These are phyloP conservation scores for Casuarius casuarius DNA, from an alignment of 2,113 vertebrate genomes.

Conservation along the genomic window DNA sequence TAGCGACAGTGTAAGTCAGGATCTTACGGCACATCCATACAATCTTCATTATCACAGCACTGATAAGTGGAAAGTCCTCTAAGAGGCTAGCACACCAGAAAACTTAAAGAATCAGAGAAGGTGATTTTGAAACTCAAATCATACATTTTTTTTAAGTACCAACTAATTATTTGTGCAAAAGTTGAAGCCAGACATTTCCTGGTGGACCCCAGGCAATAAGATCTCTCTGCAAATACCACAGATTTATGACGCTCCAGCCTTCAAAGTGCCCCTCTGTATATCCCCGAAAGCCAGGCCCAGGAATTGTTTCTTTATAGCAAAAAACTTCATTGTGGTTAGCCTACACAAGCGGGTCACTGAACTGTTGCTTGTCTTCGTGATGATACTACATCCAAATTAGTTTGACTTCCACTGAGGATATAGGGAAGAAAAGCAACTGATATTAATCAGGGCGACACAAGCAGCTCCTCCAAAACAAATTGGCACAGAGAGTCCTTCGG, in stretches of 20 bases:
- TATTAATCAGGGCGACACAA: background rate
- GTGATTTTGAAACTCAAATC: background rate
- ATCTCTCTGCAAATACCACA: background rate
- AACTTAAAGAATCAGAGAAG: background rate
- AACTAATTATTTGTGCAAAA: background rate
- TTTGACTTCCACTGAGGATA: background rate
- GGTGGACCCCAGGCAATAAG: background rate
- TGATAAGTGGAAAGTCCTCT: background rate
- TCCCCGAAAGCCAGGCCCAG: background rate
- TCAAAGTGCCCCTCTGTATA: slow-evolving; percentile 1
- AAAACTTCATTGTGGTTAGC: background rate
- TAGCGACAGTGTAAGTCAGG: background rate
- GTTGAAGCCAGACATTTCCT: background rate
- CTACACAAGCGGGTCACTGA: slow-evolving; percentile 20
- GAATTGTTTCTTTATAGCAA: background rate
- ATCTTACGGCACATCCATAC: background rate
- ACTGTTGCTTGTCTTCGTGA: background rate
- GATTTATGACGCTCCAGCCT: background rate
- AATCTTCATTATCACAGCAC: background rate
- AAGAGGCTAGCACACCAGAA: background rate
- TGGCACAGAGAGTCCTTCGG: slow-evolving; percentile 26
- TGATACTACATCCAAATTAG: slow-evolving; percentile 31
- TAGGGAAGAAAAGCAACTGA: background rate
- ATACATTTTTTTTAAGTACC: background rate
- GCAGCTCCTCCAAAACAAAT: slow-evolving; percentile 35